Base-by-base conservation (phyloP, 2,113 vertebrate genomes). In the Muntiacus muntjak region DNA sequence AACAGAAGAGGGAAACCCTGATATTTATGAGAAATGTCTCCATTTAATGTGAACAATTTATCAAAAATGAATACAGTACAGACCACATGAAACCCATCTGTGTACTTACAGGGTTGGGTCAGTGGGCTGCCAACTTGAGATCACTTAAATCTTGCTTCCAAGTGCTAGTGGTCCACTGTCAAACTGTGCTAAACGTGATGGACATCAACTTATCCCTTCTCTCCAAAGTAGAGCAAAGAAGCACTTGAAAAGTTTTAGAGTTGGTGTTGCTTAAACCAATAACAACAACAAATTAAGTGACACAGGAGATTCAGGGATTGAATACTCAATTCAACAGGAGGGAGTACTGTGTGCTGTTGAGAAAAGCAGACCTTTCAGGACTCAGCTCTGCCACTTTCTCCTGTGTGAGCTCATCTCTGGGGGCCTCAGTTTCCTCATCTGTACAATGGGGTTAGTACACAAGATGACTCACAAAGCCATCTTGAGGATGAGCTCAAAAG, bases 361-460 rank as follows among this genome's bases (percentile, higher is more conserved):
- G 85, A 83, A 83, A 30, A 0, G 0, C 3, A 6, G 79, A 17
- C 11, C 8, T 94, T 57, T 28, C 21, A 45, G 52, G 21, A 5
- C 82, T 43, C 74, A 21, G 16, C 21, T 76, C 43, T 91, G 23
- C 54, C 55, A 5, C 23, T 5, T 33, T 47, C n/a, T 54, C 50
- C 43, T 1, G 0, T 0, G 12, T 36, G 55, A 64, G 45, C 21
- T 57, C 60, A 30, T 43, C 6, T 40, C 36, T 11, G 1, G 0
- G 33, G 67, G 54, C 33, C 45, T 82, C 71, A 45, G 58, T 83
- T 67, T 67, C 25, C 89, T 33, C 45, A 58, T 84, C 12, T 84
- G 25, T 36, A 25, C 47, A 43, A 0, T 1, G 26, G 10, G 40
- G 12, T 43, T 9, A 36, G 21, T 6, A 40, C 40, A 40, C 40